Percentiles rank a stretch among this genome's conserved stretches.
phyloP scores from a whole-genome alignment of 2,797 vertebrate genomes.

The Hippoglossus hippoglossus region DNA sequence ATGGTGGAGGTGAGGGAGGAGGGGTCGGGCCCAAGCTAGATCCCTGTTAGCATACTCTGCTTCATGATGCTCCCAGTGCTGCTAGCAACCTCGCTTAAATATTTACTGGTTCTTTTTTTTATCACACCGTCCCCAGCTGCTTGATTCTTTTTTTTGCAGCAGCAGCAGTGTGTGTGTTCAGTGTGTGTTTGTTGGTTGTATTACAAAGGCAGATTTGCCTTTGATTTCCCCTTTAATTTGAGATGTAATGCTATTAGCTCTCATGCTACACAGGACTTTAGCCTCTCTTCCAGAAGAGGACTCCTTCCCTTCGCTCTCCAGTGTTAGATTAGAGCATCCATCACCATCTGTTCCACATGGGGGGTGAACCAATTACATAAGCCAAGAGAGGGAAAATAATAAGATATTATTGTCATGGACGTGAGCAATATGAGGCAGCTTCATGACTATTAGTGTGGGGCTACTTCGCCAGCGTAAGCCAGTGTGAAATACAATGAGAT shows the following conservation, averaged over 20 bases:
- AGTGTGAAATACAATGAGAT: slow-evolving; percentile 78
- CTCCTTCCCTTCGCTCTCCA: slow-evolving; percentile 28
- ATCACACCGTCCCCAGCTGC: slow-evolving; percentile 3
- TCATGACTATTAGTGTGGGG: slow-evolving; percentile 65
- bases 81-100: slow-evolving; percentile 11
- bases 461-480: slow-evolving; percentile 55
- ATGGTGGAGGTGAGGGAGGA: slow-evolving; percentile 22
- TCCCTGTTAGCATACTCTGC: slow-evolving; percentile 56
- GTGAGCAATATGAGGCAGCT: slow-evolving; percentile 60
- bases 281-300: slow-evolving; percentile 32
- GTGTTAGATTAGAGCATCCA: slow-evolving; percentile 37
- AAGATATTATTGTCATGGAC: slow-evolving; percentile 62
- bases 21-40: slow-evolving; percentile 27
- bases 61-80: slow-evolving; percentile 27
- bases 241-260: slow-evolving; percentile 6
- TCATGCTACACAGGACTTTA: slow-evolving; percentile 25
- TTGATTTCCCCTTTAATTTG: not conserved
- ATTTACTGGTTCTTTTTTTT: not conserved
- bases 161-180: not conserved
- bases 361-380: slow-evolving; percentile 55
- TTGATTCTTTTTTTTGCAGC: not conserved
- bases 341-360: slow-evolving; percentile 38
- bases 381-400: slow-evolving; percentile 44
- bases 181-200: not conserved
- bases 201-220: not conserved